Evolutionary conservation across 2,797 vertebrate species (phyloP).

Genomic region (Epinephelus malabaricus): DNA sequence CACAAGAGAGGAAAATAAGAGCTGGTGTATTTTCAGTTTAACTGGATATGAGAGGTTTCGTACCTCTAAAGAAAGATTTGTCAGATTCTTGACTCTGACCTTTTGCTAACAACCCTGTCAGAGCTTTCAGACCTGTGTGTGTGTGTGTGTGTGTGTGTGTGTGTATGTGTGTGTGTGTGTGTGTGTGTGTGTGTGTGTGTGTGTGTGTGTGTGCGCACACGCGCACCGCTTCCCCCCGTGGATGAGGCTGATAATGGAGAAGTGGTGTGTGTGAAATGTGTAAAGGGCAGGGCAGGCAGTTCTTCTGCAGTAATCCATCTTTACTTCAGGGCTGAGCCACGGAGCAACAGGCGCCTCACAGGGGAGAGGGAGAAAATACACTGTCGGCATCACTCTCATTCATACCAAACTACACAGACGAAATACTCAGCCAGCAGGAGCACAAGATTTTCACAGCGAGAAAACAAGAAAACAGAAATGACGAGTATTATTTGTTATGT

Average conservation of each 20-base stretch:
- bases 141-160: slow-evolving; percentile 47
- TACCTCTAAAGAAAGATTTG: slow-evolving; percentile 72
- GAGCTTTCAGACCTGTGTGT: slow-evolving; percentile 63
- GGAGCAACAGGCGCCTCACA: slow-evolving; percentile 76
- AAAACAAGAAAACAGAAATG: slow-evolving; percentile 53
- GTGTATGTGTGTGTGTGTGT: slow-evolving; percentile 39
- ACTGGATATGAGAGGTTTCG: slow-evolving; percentile 59
- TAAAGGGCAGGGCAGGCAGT: slow-evolving; percentile 79
- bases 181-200: slow-evolving; percentile 36
- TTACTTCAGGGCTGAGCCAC: slow-evolving; percentile 73
- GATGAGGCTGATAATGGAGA: slow-evolving; percentile 78
- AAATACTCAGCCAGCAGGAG: slow-evolving; percentile 54
- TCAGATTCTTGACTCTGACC: slow-evolving; percentile 79
- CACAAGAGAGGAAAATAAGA: slow-evolving; percentile 44
- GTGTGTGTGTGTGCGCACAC: slow-evolving; percentile 24
- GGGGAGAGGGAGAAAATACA: slow-evolving; percentile 63
- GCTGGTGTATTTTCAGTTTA: slow-evolving; percentile 53
- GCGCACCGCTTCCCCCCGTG: slow-evolving; percentile 36
- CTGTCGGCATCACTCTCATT: slow-evolving; percentile 66
- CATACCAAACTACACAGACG: slow-evolving; percentile 54
- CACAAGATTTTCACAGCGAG: slow-evolving; percentile 57
- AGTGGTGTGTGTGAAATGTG: slow-evolving; percentile 78
- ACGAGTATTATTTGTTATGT: slow-evolving; percentile 47
- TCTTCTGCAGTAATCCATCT: slow-evolving; percentile 84
- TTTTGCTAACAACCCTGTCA: slow-evolving; percentile 81